phyloP scores from a whole-genome alignment of 2,797 vertebrate genomes.

The Sebastes taczanowskii region DNA sequence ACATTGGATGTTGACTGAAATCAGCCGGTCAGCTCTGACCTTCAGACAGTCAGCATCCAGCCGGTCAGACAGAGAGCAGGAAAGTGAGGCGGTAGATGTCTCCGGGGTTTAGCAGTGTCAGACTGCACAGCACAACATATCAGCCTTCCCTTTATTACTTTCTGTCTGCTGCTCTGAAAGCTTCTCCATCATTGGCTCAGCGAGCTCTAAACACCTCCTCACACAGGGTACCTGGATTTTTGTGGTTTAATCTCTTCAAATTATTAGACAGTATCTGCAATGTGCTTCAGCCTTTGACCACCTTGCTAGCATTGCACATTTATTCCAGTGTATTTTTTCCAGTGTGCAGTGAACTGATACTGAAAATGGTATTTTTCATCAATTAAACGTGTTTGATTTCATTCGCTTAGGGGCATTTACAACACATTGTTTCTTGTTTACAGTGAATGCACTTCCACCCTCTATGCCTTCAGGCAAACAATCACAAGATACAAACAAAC shows the following conservation, averaged over 20 bases:
- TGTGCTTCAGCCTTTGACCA: not conserved
- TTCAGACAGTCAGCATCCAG: not conserved
- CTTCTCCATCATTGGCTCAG: slow-evolving; percentile 24
- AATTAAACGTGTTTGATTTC: not conserved
- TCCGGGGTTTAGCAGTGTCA: slow-evolving; percentile 32
- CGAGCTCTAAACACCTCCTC: not conserved
- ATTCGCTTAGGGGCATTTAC: not conserved
- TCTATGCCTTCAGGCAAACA: not conserved
- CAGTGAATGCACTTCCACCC: not conserved
- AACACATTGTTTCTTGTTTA: not conserved
- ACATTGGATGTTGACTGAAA: not conserved
- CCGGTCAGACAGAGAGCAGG: not conserved
- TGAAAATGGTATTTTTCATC: not conserved
- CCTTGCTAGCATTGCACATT: not conserved
- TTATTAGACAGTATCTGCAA: not conserved
- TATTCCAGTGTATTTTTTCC: not conserved
- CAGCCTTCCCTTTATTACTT: slow-evolving; percentile 50
- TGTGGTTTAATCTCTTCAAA: not conserved
- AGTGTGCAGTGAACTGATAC: not conserved
- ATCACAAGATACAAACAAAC: not conserved
- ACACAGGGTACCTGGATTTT: not conserved
- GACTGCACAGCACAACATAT: slow-evolving; percentile 24
- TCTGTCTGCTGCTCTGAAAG: slow-evolving; percentile 43
- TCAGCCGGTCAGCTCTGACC: not conserved
- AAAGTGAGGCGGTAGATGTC: not conserved